phyloP scores from a whole-genome alignment of 2,113 vertebrate species.

The Okapia johnstoni region DNA sequence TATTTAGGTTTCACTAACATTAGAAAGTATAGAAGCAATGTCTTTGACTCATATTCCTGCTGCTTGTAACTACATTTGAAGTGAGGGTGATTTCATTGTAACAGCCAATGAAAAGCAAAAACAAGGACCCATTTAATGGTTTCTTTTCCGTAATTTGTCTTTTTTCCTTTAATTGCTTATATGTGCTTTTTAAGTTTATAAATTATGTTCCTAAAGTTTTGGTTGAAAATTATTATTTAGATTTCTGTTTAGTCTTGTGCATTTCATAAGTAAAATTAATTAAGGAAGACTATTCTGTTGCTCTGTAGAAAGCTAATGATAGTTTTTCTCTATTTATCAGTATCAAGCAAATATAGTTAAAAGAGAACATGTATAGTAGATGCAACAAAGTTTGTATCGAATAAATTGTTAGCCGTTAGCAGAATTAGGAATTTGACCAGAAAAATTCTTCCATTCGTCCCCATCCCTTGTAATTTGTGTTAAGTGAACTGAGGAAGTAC shows the following conservation, averaged over 20 bases:
- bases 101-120: background rate
- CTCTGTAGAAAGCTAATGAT: background rate
- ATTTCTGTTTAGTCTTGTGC: background rate
- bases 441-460: background rate
- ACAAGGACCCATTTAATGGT: background rate
- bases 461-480: background rate
- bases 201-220: background rate
- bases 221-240: background rate
- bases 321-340: background rate
- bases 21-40: background rate
- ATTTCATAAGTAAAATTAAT: conserved; percentile 13
- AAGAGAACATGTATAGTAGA: background rate
- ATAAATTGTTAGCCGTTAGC: background rate
- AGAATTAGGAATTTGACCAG: background rate
- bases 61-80: background rate
- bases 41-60: background rate
- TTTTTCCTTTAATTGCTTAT: background rate
- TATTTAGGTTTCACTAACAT: background rate
- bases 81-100: background rate
- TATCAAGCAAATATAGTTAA: background rate
- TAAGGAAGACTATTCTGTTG: background rate
- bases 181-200: background rate
- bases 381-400: background rate
- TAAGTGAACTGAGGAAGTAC: conserved; percentile 35
- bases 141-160: background rate